Percentiles rank a stretch among this genome's conserved stretches.
Evolutionary conservation across 2,888 invertebrate genomes (phyloP).

Genomic region (Trachelus stipa): DNA sequence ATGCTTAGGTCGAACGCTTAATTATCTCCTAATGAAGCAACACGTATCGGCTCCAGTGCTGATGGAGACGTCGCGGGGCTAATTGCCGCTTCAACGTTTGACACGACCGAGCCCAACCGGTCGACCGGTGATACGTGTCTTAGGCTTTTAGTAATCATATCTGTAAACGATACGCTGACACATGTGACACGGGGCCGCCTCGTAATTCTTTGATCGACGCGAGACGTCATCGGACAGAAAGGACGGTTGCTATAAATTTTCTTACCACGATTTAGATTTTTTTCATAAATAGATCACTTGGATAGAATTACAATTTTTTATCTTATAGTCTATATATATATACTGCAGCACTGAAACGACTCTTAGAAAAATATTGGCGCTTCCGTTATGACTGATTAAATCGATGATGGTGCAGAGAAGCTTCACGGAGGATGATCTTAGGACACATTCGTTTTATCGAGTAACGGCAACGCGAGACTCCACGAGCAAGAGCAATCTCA

Average conservation of each 20-base stretch:
- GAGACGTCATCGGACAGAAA: neutral
- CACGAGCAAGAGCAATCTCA: neutral
- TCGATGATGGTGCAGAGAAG: neutral
- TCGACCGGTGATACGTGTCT: neutral
- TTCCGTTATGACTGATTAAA: too few species aligned
- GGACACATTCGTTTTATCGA: neutral
- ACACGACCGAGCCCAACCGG: neutral
- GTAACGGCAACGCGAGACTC: neutral
- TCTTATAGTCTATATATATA: neutral
- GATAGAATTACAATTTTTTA: neutral
- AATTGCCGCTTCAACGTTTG: constrained; percentile 40
- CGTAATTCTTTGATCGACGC: neutral
- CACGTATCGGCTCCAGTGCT: constrained; percentile 39
- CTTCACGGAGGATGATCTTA: neutral
- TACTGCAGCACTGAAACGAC: too few species aligned
- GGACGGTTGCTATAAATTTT: neutral
- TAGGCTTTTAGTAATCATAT: constrained; percentile 6
- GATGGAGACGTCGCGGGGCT: constrained; percentile 54
- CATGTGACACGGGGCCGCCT: neutral
- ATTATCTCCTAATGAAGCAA: constrained; percentile 53
- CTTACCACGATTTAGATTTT: neutral
- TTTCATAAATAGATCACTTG: neutral
- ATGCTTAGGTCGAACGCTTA: constrained; percentile 48
- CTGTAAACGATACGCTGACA: constrained; percentile 4
- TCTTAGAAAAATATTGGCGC: too few species aligned